Percentiles rank a stretch among this genome's conserved stretches.
These are phyloP conservation scores for Tor tambroides DNA, from an alignment of 2,113 vertebrate genomes.

Conservation along the genomic window DNA sequence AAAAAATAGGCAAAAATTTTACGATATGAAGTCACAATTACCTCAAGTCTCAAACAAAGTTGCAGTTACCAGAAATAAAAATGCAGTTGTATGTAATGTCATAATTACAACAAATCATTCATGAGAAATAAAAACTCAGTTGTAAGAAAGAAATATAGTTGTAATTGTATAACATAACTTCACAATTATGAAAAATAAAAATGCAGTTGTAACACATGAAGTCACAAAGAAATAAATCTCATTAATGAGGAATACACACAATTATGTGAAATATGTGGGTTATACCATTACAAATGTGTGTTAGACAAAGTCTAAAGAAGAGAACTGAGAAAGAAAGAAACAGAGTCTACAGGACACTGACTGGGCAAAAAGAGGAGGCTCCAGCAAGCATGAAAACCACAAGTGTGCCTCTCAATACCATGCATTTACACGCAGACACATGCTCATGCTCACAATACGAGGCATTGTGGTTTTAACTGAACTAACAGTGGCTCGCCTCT, in stretches of 20 bases:
- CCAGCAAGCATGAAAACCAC: slow-evolving; percentile 13
- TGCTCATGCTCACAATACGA: slow-evolving; percentile 7
- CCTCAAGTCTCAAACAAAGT: background rate
- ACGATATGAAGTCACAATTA: background rate
- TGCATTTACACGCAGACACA: slow-evolving; percentile 17
- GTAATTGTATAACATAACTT: background rate
- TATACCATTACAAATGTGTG: background rate
- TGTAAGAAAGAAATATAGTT: background rate
- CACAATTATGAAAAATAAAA: background rate
- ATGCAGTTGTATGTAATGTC: no score
- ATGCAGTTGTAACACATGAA: background rate
- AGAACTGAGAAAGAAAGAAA: background rate
- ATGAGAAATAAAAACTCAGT: background rate
- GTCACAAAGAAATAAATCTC: background rate
- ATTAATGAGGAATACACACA: background rate
- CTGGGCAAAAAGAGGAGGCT: background rate
- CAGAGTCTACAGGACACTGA: background rate
- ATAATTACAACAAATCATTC: background rate
- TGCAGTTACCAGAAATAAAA: background rate
- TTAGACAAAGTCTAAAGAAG: background rate
- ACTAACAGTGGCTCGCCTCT: slow-evolving; percentile 49
- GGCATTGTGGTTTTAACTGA: slow-evolving; percentile 46
- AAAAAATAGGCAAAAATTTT: no score
- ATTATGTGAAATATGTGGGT: background rate
- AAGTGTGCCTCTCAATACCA: slow-evolving; percentile 26